These are phyloP conservation scores for Hirundo rustica DNA, from an alignment of 2,797 vertebrate genomes.

Conservation along the genomic window DNA sequence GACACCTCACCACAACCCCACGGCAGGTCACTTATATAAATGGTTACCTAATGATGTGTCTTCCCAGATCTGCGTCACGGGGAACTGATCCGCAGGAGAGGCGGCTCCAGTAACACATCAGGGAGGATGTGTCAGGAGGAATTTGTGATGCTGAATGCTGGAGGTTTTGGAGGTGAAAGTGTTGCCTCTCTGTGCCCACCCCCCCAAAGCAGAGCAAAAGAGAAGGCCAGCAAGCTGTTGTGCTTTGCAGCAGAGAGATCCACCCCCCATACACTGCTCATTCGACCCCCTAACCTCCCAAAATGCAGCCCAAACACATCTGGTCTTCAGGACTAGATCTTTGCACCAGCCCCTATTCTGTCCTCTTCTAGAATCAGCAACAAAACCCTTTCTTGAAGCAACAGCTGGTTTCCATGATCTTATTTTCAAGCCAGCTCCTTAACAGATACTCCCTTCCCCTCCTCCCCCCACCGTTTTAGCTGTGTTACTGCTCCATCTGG, in stretches of 20 bases:
- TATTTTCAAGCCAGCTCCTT: conserved; percentile 4
- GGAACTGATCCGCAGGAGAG: not conserved
- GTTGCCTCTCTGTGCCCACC: not conserved
- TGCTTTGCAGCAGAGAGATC: not conserved
- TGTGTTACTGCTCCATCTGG: conserved; percentile 16
- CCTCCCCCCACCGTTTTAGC: not conserved
- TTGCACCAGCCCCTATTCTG: not conserved
- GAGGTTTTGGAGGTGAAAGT: not conserved
- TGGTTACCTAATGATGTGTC: not conserved
- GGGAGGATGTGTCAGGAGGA: not conserved
- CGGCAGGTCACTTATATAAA: not conserved
- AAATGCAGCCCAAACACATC: not conserved
- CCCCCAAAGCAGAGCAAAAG: not conserved
- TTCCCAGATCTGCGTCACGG: not conserved
- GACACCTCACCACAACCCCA: not conserved
- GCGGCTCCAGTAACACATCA: rapidly evolving
- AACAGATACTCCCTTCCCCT: not conserved
- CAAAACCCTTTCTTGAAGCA: not conserved
- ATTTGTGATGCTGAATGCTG: not conserved
- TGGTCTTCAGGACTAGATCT: not conserved
- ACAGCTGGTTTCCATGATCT: conserved; percentile 34
- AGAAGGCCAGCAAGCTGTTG: not conserved
- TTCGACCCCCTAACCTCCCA: not conserved
- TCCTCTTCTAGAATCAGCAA: not conserved
- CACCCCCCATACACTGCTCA: rapidly evolving